Conservation (phyloP, 2,888 invertebrate species). For the Cybosia mesomella region DNA sequence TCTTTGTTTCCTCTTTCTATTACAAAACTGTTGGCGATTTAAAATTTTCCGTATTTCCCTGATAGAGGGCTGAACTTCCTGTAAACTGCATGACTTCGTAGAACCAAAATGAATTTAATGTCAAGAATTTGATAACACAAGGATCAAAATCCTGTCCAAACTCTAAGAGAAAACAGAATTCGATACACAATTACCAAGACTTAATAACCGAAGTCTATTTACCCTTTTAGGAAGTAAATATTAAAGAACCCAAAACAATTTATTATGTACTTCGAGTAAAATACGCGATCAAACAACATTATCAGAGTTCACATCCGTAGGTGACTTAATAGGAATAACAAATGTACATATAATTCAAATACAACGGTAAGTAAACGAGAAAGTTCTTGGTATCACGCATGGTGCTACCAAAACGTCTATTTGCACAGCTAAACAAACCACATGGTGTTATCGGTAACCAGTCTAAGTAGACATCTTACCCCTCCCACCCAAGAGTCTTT, state of each 20-base stretch:
- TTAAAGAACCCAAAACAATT: conserved; percentile 12
- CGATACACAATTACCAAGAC: background rate
- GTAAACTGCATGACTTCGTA: too few species aligned
- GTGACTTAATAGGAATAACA: conserved; percentile 66
- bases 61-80: too few species aligned
- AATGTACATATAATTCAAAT: conserved; percentile 73
- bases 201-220: background rate
- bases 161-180: background rate
- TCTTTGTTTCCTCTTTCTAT: too few species aligned
- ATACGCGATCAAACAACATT: conserved; percentile 53
- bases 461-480: conserved; percentile 43
- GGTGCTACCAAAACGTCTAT: conserved; percentile 78
- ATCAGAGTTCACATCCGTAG: conserved; percentile 61
- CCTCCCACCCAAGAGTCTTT: conserved; percentile 37
- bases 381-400: conserved; percentile 78
- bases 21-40: too few species aligned
- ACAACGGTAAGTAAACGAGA: conserved; percentile 71
- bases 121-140: conserved; percentile 1
- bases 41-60: too few species aligned
- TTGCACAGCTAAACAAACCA: conserved; percentile 85
- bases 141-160: background rate
- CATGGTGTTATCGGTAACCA: conserved; percentile 75
- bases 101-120: background rate
- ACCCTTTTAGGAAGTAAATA: background rate
- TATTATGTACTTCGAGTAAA: conserved; percentile 38